Evolutionary conservation across 92 coral and sea anemone species (phyloP).

Genomic region (Muricea muricata): DNA sequence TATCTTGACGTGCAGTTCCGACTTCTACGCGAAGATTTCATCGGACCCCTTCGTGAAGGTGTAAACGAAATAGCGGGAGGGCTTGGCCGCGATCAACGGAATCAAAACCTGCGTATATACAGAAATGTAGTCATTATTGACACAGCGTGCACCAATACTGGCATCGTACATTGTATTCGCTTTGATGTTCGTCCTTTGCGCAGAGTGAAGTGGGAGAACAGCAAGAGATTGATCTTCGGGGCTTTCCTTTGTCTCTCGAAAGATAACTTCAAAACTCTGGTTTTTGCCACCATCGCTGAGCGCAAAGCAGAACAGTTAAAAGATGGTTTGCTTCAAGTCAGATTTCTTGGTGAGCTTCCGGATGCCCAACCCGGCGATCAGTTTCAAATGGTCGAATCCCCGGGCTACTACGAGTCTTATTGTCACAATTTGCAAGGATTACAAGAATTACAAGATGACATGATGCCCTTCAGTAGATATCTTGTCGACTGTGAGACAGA

Average conservation of each 20-base stretch:
- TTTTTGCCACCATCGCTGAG: constrained; percentile 86
- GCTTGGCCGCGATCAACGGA: constrained; percentile 61
- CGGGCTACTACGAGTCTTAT: constrained; percentile 87
- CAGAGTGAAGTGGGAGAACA: constrained; percentile 79
- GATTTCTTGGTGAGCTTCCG: constrained; percentile 71
- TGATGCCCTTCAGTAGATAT: constrained; percentile 80
- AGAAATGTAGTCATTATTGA: constrained; percentile 55
- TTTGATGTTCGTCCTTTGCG: constrained; percentile 59
- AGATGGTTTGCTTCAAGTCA: constrained; percentile 72
- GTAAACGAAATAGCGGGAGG: constrained; percentile 71
- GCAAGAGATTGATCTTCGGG: constrained; percentile 80
- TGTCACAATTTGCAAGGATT: constrained; percentile 79
- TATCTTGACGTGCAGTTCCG: constrained; percentile 93
- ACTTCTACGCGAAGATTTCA: constrained; percentile 83
- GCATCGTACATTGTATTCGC: constrained; percentile 70
- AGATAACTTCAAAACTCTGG: constrained; percentile 77
- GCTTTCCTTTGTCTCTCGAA: constrained; percentile 86
- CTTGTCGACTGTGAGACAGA: constrained; percentile 74
- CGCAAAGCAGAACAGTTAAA: constrained; percentile 75
- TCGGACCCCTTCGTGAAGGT: constrained; percentile 87
- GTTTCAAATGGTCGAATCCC: constrained; percentile 83
- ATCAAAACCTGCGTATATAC: constrained; percentile 77
- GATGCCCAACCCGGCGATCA: constrained; percentile 28
- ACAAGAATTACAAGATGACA: constrained; percentile 64
- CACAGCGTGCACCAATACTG: constrained; percentile 71